Percentiles rank a stretch among this genome's conserved stretches.
These are phyloP conservation scores for Syngnathoides biaculeatus DNA, from an alignment of 2,113 vertebrate species.

Conservation along the genomic window DNA sequence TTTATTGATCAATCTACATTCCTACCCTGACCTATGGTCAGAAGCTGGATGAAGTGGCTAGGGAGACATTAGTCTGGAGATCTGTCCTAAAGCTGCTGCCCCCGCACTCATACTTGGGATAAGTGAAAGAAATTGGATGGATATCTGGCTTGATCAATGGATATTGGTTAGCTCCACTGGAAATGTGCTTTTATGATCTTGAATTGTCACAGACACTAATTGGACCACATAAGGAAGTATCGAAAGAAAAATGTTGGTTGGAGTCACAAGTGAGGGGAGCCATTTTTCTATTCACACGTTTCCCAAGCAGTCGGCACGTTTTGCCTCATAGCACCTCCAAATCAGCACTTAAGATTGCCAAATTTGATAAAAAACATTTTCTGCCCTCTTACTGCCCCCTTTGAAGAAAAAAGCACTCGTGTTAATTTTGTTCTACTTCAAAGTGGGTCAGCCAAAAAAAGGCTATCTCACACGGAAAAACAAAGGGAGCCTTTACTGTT, in stretches of 20 bases:
- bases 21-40: no score
- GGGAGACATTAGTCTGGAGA: no score
- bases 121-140: no score
- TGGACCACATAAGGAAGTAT: background rate
- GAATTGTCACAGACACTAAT: background rate
- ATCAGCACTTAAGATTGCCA: background rate
- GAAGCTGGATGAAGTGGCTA: no score
- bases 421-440: conserved; percentile 46
- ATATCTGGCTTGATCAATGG: no score
- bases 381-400: background rate
- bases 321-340: background rate
- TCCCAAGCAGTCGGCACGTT: background rate
- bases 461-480: background rate
- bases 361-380: background rate
- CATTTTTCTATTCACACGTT: background rate
- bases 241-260: background rate
- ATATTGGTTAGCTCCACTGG: background rate
- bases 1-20: no score
- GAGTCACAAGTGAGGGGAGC: background rate
- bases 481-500: conserved; percentile 17
- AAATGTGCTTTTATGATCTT: background rate
- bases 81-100: no score
- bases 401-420: conserved; percentile 30
- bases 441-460: conserved; percentile 45
- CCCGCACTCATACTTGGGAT: no score